A percentile compares a stretch with the other conserved stretches of the same genome.
phyloP scores from a whole-genome alignment of 2,888 invertebrate species.

The Scaptomyza cyrtandrae region DNA sequence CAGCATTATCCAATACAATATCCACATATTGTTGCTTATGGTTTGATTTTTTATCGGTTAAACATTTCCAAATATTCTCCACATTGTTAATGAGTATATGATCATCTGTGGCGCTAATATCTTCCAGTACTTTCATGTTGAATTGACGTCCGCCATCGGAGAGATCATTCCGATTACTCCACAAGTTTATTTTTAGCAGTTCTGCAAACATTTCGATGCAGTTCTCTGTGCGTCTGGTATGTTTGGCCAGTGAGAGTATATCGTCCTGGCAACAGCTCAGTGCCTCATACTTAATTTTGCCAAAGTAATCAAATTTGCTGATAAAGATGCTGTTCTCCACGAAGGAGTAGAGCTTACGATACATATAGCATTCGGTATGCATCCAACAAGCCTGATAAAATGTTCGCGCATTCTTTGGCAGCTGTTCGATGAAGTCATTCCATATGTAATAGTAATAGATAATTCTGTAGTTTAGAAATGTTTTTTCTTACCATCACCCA shows the following conservation, averaged over 20 bases:
- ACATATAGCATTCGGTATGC: conserved; percentile 96
- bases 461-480: neutral
- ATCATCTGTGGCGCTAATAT: conserved; percentile 86
- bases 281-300: conserved; percentile 88
- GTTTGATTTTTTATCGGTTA: conserved; percentile 45
- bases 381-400: conserved; percentile 94
- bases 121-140: conserved; percentile 85
- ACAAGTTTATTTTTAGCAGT: conserved; percentile 87
- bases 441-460: conserved; percentile 43
- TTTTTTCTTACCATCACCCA: conserved; percentile 60
- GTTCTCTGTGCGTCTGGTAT: conserved; percentile 47
- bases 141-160: conserved; percentile 86
- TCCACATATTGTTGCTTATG: conserved; percentile 86
- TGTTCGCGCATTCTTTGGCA: conserved; percentile 80
- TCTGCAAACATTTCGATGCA: conserved; percentile 42
- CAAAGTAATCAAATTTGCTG: conserved; percentile 91
- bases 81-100: conserved; percentile 88
- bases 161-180: conserved; percentile 98
- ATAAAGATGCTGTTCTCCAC: conserved; percentile 87
- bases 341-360: conserved; percentile 89
- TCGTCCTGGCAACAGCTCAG: conserved; percentile 83
- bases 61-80: conserved; percentile 86
- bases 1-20: conserved; percentile 95
- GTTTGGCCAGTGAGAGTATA: conserved; percentile 55
- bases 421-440: conserved; percentile 86